Conservation (phyloP, 2,797 vertebrate species). For the Melopsittacus undulatus region DNA sequence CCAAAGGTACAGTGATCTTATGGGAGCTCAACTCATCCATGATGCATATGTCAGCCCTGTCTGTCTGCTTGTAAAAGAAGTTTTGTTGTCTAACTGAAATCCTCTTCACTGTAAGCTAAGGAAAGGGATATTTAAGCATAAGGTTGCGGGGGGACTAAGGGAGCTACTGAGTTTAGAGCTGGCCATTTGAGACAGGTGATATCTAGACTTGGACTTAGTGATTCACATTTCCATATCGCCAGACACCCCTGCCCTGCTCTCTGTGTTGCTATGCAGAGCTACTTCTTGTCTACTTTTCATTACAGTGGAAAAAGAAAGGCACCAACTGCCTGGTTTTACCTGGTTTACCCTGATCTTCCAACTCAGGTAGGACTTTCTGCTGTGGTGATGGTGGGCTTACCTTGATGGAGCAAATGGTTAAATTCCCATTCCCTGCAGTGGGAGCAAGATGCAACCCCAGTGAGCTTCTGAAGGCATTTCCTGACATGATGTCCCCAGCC, state of each 20-base stretch:
- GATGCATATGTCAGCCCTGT: slow-evolving; percentile 26
- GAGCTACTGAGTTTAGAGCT: neutral
- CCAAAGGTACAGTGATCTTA: neutral
- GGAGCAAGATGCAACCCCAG: neutral
- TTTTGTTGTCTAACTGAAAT: neutral
- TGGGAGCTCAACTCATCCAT: slow-evolving; percentile 20
- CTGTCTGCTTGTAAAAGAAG: slow-evolving; percentile 30
- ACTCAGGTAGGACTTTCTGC: neutral
- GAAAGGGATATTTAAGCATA: neutral
- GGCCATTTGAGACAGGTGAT: neutral
- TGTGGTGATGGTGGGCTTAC: neutral
- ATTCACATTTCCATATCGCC: neutral
- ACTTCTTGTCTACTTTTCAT: neutral
- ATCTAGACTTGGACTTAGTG: neutral
- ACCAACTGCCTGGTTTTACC: neutral
- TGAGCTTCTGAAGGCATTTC: neutral
- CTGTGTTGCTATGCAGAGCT: neutral
- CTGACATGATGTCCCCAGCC: neutral
- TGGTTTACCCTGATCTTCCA: neutral
- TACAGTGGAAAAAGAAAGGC: neutral
- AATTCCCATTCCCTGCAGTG: neutral
- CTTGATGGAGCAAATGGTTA: neutral
- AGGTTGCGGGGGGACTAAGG: accelerated
- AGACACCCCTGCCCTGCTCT: neutral
- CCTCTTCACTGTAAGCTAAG: neutral